Evolutionary conservation across 53 echinoderm and acorn worm genomes (phyloP), one percentile per base, ranked within the genome.

Genomic region (Hippasteria phrygiana): DNA sequence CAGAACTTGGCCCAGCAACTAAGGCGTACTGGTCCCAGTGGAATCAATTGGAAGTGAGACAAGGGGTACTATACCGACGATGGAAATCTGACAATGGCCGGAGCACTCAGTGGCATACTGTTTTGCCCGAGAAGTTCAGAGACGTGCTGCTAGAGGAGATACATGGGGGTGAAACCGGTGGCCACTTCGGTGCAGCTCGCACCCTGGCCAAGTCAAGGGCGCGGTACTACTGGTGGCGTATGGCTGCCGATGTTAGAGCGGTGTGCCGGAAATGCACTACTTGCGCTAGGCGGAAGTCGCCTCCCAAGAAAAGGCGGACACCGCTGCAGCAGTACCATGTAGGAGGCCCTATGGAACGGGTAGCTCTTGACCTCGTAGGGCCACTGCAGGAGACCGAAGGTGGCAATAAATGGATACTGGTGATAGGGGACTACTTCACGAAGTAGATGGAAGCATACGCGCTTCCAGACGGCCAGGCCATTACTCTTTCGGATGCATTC

Each of bases 371-470:
- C 37, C 71, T 87, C 18, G 72, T 87, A 0, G 87, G 87, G 1
- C 87, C 87, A 8, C 59, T 87, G 3, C 73, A 73, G 18, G 38
- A 54, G 12, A 71, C 87, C 2, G 47, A 13, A 6, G 12, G 10
- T n/a, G n/a, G n/a, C n/a, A n/a, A n/a, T n/a, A n/a, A n/a, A n/a
- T n/a, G n/a, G n/a, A n/a, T n/a, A n/a, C 36, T 87, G 6, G 87
- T 87, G 11, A 24, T 87, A 7, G 87, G 74, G 20, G 87, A 87
- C 20, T 87, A 87, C 51, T 87, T 50, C 31, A 88, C 77, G 2
- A 77, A 88, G 40, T 87, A 74, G 87, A 54, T 77, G 16, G 88
- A 88, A 22, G 88, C 88, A 0, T 89, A 53, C 51, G 64, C 89
- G 4, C 43, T 89, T 33, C 89, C 89, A 11, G 24, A 89, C 32